Conservation (phyloP, 2,888 invertebrate species). For the Eupithecia inturbata region DNA sequence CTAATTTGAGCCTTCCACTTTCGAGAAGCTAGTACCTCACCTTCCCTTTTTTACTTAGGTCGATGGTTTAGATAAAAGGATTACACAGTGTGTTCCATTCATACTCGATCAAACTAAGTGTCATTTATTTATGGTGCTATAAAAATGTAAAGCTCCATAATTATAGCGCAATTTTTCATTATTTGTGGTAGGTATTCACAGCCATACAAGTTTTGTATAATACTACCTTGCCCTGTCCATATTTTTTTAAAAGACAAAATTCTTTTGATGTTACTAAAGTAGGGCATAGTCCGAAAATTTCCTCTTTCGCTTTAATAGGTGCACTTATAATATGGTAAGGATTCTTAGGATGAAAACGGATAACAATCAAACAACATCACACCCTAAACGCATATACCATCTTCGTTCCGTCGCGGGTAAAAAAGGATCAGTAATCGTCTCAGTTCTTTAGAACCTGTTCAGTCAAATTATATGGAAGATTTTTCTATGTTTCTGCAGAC, state of each 20-base stretch:
- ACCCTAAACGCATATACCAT: too few relatives aligned
- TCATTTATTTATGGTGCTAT: neutral
- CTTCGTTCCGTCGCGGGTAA: too few relatives aligned
- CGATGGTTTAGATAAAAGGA: too few relatives aligned
- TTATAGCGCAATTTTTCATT: too few relatives aligned
- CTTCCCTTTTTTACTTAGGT: too few relatives aligned
- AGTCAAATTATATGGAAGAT: neutral
- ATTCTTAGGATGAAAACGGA: neutral
- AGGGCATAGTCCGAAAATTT: neutral
- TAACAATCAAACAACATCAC: too few relatives aligned
- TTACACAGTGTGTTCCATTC: neutral
- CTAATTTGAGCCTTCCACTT: too few relatives aligned
- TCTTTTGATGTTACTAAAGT: neutral
- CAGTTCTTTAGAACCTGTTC: neutral
- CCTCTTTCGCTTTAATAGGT: neutral
- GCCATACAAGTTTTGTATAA: too few relatives aligned
- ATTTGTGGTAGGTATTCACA: too few relatives aligned
- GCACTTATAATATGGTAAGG: neutral
- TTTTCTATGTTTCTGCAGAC: neutral
- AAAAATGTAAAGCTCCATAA: neutral
- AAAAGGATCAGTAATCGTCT: neutral
- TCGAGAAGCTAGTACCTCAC: too few relatives aligned
- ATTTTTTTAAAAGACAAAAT: neutral
- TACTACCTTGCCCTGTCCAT: too few relatives aligned
- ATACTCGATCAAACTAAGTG: neutral